A percentile compares a stretch with the other conserved stretches of the same genome.
Evolutionary conservation across 2,888 invertebrate species (phyloP).

Genomic region (Clepsis dumicolana): DNA sequence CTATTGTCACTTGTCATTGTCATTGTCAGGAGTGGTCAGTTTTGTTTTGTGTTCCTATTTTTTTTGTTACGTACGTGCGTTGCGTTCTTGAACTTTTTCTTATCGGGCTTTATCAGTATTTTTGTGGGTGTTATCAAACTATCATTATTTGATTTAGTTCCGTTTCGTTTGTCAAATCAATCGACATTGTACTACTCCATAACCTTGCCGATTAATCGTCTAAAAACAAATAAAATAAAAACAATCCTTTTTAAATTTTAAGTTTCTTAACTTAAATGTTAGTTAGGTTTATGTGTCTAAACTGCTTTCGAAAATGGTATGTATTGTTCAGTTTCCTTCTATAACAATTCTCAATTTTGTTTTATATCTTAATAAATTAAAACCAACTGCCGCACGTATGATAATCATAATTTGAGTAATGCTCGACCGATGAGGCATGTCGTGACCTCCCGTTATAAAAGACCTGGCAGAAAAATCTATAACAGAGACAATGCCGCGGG

Average conservation of each 20-base stretch:
- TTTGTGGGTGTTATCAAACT: slow-evolving; percentile 22
- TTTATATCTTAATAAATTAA: neutral
- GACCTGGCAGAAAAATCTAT: no score
- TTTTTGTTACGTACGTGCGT: neutral
- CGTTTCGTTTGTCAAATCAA: slow-evolving; percentile 31
- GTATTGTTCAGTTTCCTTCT: neutral
- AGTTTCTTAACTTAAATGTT: neutral
- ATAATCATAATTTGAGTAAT: no score
- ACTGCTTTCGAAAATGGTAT: slow-evolving; percentile 21
- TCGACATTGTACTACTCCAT: slow-evolving; percentile 5
- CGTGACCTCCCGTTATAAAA: no score
- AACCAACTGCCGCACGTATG: no score
- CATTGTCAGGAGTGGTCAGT: neutral
- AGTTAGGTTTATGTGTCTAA: neutral
- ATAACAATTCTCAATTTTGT: no score
- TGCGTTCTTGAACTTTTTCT: slow-evolving; percentile 31
- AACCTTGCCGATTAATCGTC: neutral
- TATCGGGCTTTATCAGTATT: slow-evolving; percentile 35
- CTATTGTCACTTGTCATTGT: neutral
- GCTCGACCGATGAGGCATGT: no score
- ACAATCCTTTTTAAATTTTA: neutral
- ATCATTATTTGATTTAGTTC: slow-evolving; percentile 26
- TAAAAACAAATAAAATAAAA: neutral
- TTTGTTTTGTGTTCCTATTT: neutral
- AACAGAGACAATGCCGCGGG: no score